A percentile compares a stretch with the other conserved stretches of the same genome.
phyloP scores from a whole-genome alignment of 2,113 vertebrate species.

The Amblyornis subalaris region DNA sequence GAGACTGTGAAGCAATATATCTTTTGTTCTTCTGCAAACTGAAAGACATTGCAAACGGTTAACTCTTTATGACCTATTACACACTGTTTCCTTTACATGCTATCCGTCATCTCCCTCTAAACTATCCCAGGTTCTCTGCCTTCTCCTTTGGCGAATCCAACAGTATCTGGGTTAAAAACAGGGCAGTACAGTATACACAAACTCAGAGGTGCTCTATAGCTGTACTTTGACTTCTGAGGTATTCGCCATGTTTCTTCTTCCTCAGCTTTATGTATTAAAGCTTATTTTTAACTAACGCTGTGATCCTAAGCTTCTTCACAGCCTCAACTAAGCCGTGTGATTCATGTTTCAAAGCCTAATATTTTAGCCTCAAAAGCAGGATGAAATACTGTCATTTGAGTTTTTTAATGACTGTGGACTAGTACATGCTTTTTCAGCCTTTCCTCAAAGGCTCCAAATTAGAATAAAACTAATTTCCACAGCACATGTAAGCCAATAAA shows the following conservation, averaged over 20 bases:
- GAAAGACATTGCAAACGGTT: not conserved
- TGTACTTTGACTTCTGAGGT: slow-evolving; percentile 1
- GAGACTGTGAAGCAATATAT: not conserved
- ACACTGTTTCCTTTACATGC: not conserved
- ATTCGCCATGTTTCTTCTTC: not conserved
- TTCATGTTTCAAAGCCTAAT: slow-evolving; percentile 49
- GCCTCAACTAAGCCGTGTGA: slow-evolving; percentile 43
- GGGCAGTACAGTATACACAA: not conserved
- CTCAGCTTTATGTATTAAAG: slow-evolving; percentile 46
- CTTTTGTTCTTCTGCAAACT: not conserved
- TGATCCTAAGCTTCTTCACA: slow-evolving; percentile 54
- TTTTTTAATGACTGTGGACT: slow-evolving; percentile 56
- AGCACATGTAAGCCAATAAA: slow-evolving; percentile 48
- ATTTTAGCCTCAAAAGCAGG: slow-evolving; percentile 51
- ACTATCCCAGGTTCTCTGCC: not conserved
- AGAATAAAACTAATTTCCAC: slow-evolving; percentile 63
- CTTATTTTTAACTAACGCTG: slow-evolving; percentile 56
- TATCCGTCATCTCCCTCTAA: not conserved
- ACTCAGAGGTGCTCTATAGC: not conserved
- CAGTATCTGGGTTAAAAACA: not conserved
- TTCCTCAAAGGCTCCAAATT: slow-evolving; percentile 60
- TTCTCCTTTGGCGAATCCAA: not conserved
- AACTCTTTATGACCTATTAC: not conserved
- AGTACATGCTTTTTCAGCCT: slow-evolving; percentile 41
- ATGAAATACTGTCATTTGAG: slow-evolving; percentile 62